Evolutionary conservation across 1,140 invertebrate species (phyloP), one percentile per base, ranked within the genome.

Genomic region (Capitella teleta): DNA sequence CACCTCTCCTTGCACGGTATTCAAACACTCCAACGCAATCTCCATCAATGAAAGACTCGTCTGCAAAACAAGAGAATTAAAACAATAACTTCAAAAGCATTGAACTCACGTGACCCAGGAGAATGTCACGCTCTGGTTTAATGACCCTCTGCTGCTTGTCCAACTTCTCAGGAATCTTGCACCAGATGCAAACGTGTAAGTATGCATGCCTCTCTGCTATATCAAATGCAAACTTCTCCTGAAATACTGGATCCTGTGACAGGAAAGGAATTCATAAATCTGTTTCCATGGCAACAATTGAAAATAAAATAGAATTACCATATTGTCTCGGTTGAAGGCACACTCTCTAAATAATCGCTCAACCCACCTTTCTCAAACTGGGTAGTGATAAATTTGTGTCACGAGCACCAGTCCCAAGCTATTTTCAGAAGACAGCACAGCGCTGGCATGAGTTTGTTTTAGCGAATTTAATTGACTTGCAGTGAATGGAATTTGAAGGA

Each of bases 181-280:
- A 63, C 85, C 86, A 90, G 0, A 90, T 80, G 53, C 86, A 86
- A 1, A 91, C 70, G 69, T 90, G 91, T 32, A 91, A 73, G 68
- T 82, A 91, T 49, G 79, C 82, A 61, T 78, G 79, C 68, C 83
- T 63, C 66, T 80, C 75, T 73, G 82, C 68, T 74, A 79, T 71
- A 74, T 81, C 72, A 79, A 91, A 78, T 46, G 75, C 77, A 54
- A 81, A 82, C 47, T 82, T 78, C 59, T 91, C 86, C 47, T 87
- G 79, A 54, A 87, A 86, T 0, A 76, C 67, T 28, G 86, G 80
- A 12, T 85, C 68, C 63, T 78, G 42, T 16, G 36, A 40, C 38
- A 40, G 21, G n/a, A n/a, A n/a, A n/a, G n/a, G n/a, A n/a, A n/a
- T n/a, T n/a, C n/a, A n/a, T n/a, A n/a, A n/a, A n/a, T n/a, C n/a